phyloP scores from a whole-genome alignment of 2,888 invertebrate genomes.

The Campoletis raptor region DNA sequence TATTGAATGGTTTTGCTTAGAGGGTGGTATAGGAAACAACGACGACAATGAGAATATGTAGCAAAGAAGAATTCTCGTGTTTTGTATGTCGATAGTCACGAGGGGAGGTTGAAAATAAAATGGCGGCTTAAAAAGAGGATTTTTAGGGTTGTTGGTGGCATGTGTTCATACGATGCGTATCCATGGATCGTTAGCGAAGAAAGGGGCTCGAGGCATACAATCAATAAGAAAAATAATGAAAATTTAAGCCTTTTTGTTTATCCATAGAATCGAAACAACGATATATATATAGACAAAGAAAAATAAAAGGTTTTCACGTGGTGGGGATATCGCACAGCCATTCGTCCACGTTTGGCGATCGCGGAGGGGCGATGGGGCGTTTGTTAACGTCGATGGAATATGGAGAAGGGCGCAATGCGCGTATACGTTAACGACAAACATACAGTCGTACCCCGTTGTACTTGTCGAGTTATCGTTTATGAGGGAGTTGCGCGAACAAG shows the following conservation, averaged over 20 bases:
- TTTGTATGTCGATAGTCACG: constrained; percentile 36
- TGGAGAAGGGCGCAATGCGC: constrained; percentile 56
- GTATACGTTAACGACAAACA: constrained; percentile 26
- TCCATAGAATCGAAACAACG: background rate
- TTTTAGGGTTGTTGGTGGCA: constrained; percentile 5
- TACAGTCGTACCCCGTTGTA: constrained; percentile 26
- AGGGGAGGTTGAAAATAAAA: constrained; percentile 69
- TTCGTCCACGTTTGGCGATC: constrained; percentile 82
- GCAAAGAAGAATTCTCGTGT: constrained; percentile 40
- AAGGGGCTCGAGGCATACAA: background rate
- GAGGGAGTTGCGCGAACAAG: constrained; percentile 58
- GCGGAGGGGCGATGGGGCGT: constrained; percentile 40
- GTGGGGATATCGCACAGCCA: constrained; percentile 72
- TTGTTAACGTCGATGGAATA: constrained; percentile 32
- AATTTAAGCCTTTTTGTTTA: constrained; percentile 26
- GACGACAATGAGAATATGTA: constrained; percentile 27
- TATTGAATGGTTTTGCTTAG: constrained; percentile 73
- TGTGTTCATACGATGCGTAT: background rate
- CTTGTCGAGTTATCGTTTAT: constrained; percentile 28
- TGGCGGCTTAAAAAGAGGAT: constrained; percentile 69
- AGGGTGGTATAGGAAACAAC: constrained; percentile 21
- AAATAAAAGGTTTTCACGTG: constrained; percentile 65
- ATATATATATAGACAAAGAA: constrained; percentile 41
- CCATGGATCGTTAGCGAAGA: background rate
- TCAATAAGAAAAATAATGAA: background rate